Conservation (phyloP, 2,797 vertebrate genomes). For the Neosalanx taihuensis region DNA sequence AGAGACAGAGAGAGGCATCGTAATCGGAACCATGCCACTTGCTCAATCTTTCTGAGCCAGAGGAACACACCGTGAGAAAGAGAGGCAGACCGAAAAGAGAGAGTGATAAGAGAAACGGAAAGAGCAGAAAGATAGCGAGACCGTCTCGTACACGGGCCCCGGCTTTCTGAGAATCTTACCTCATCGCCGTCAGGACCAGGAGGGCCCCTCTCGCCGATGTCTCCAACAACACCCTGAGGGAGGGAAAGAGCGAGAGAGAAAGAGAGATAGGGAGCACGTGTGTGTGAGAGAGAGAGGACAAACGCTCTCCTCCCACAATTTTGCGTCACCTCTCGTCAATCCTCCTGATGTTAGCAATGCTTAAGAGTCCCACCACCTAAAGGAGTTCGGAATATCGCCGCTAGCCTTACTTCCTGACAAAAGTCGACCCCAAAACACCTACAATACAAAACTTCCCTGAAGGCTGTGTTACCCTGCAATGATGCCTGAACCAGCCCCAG, state of each 20-base stretch:
- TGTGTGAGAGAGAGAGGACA: not conserved
- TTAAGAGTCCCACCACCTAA: not conserved
- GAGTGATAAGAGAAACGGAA: no score
- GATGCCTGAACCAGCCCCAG: not conserved
- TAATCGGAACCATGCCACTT: slow-evolving; percentile 5
- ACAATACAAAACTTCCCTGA: not conserved
- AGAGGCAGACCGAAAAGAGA: no score
- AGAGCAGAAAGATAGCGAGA: no score
- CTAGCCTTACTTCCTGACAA: not conserved
- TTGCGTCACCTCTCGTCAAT: no score
- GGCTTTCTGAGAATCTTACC: slow-evolving; percentile 64
- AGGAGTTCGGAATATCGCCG: not conserved
- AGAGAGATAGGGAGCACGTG: not conserved
- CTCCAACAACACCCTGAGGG: slow-evolving; percentile 75
- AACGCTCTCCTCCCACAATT: not conserved
- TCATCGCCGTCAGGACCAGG: slow-evolving; percentile 77
- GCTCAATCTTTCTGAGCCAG: no score
- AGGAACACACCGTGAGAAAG: no score
- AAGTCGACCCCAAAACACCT: no score
- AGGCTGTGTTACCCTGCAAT: slow-evolving; percentile 11
- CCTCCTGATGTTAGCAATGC: no score
- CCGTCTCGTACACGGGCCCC: no score
- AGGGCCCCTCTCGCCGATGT: slow-evolving; percentile 76
- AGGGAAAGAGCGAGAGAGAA: slow-evolving; percentile 14
- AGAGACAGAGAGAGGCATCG: not conserved